Percentiles rank a stretch among this genome's conserved stretches.
These are phyloP conservation scores for Gastracanthus pulcherrimus DNA, from an alignment of 2,888 invertebrate genomes.

Conservation along the genomic window DNA sequence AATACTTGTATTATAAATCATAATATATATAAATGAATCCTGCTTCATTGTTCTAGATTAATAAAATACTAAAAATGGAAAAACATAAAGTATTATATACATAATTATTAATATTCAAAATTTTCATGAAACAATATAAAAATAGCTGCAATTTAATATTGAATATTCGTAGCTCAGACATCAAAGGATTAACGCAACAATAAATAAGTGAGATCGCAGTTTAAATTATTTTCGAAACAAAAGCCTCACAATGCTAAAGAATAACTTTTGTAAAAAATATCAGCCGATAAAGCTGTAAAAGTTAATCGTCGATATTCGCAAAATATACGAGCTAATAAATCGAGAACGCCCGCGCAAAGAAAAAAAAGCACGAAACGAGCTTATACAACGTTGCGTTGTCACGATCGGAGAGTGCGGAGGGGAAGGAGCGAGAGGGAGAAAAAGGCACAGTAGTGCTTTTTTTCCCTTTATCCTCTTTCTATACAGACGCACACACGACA, in stretches of 20 bases:
- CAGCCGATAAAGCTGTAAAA: conserved; percentile 9
- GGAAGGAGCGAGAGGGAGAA: too few species aligned
- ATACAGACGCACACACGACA: conserved; percentile 29
- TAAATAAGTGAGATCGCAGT: neutral
- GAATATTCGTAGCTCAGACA: too few species aligned
- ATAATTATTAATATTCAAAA: too few species aligned
- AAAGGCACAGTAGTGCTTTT: neutral
- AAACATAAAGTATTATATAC: too few species aligned
- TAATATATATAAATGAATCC: too few species aligned
- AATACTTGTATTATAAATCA: too few species aligned
- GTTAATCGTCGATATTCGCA: neutral
- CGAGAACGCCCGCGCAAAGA: neutral
- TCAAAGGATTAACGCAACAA: too few species aligned
- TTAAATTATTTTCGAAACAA: neutral
- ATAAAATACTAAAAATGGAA: too few species aligned
- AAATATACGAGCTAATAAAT: conserved; percentile 25
- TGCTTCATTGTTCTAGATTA: too few species aligned
- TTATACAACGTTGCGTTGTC: conserved; percentile 1
- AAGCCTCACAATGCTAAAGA: neutral
- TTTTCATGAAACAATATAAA: too few species aligned
- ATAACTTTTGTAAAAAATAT: neutral
- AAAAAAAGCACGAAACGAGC: neutral
- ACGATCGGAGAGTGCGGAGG: conserved; percentile 1
- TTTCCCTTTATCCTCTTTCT: neutral
- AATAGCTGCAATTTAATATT: too few species aligned